These are phyloP conservation scores for Anarhynchus alexandrinus DNA, from an alignment of 2,113 vertebrate species.

Conservation along the genomic window DNA sequence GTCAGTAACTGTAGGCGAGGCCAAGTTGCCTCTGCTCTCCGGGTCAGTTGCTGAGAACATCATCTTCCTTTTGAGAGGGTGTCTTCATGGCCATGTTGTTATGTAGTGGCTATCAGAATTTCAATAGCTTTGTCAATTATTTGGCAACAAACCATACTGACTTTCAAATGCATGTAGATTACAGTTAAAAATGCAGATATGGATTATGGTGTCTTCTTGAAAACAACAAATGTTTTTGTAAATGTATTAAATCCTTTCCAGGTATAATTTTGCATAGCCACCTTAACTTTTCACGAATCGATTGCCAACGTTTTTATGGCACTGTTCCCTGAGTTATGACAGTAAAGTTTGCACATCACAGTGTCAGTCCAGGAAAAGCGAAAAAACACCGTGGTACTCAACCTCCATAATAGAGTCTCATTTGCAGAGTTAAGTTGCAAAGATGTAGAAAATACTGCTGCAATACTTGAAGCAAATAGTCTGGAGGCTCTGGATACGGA, in stretches of 20 bases:
- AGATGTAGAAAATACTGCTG: not conserved
- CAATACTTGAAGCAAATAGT: not conserved
- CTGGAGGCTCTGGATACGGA: not conserved
- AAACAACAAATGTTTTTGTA: not conserved
- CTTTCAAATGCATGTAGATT: not conserved
- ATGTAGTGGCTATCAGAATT: not conserved
- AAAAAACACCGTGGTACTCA: rapidly evolving
- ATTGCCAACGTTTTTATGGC: not conserved
- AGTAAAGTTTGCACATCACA: not conserved
- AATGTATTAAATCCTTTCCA: not conserved
- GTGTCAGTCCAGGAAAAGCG: not conserved
- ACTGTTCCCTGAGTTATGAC: not conserved
- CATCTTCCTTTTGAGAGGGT: not conserved
- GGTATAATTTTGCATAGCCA: not conserved
- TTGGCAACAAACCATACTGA: not conserved
- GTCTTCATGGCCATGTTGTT: not conserved
- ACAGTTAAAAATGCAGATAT: not conserved
- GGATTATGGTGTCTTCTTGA: not conserved
- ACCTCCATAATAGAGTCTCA: not conserved
- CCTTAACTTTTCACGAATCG: not conserved
- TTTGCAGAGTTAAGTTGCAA: not conserved
- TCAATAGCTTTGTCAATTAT: not conserved
- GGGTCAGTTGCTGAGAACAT: not conserved
- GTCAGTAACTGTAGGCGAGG: not conserved
- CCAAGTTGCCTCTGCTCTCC: not conserved